Percentiles rank a stretch among this genome's conserved stretches.
Evolutionary conservation across 2,113 vertebrate genomes (phyloP).

Genomic region (Silurus asotus): DNA sequence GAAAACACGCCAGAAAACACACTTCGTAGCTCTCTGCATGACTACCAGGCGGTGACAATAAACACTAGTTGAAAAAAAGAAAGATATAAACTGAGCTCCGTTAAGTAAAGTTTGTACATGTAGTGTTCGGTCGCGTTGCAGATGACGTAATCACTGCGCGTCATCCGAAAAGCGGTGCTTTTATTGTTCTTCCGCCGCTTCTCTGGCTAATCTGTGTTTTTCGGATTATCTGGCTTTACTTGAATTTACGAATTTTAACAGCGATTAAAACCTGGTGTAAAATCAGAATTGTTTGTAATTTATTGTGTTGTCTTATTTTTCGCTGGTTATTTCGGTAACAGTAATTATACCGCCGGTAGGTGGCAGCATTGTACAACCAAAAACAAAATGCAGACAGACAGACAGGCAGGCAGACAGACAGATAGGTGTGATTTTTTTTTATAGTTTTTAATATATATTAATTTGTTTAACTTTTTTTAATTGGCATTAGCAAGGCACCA

Average conservation of each 20-base stretch:
- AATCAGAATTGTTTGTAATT: neutral
- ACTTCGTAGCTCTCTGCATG: conserved; percentile 44
- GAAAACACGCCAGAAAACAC: neutral
- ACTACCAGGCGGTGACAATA: conserved; percentile 46
- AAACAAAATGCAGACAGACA: neutral
- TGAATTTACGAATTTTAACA: neutral
- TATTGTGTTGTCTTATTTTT: neutral
- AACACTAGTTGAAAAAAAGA: neutral
- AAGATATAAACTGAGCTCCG: neutral
- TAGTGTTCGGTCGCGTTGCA: neutral
- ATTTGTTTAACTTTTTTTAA: too few species aligned
- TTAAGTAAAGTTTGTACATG: conserved; percentile 4
- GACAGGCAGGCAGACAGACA: neutral
- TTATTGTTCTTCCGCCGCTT: neutral
- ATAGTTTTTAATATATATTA: neutral
- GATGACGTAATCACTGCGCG: conserved; percentile 29
- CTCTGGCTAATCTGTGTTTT: neutral
- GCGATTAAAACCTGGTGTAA: neutral
- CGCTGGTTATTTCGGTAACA: neutral
- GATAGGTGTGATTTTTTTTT: neutral
- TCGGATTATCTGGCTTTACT: neutral
- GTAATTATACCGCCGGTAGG: neutral
- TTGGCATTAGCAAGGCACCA: too few species aligned
- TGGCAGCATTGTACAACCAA: conserved; percentile 9
- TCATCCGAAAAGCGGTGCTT: neutral